Evolutionary conservation across 2,113 vertebrate species (phyloP), one percentile per base, ranked within the genome.

Genomic region (Platichthys stellatus): DNA sequence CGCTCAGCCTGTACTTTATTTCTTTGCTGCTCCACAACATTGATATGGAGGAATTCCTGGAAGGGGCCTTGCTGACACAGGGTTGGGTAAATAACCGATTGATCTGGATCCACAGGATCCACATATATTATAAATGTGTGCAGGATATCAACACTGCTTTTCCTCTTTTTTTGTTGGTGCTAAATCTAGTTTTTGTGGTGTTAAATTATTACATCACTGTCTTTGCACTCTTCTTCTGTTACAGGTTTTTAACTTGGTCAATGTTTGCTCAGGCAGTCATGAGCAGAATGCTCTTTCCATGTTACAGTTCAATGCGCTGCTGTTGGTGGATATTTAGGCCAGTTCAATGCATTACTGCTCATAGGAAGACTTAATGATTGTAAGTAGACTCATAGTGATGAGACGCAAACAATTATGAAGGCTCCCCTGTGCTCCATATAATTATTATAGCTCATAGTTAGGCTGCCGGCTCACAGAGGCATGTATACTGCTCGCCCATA

Each of bases 1-100:
- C 92, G 94, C 95, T 96, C 93, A 95, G 95, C 92, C 95, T 93
- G 91, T 88, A 95, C 96, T 96, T 96, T 96, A 96, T 96, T 96
- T 94, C 94, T 94, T 81, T 91, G 89, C 94, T 95, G 94, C 94
- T 96, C 92, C 87, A 95, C 92, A 92, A 93, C 95, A 94, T 93
- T 96, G 96, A 96, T 96, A 94, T 93, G 95, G 94, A 95, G 95
- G 95, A 96, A 96, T 96, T 96, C 95, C 93, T 94, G 85, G 93
- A 93, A 93, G 95, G 88, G 93, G 89, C 74, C 67, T 71, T 76
- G 83, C 86, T 85, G 83, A 87, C 88, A 86, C 76, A 82, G 83
- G 71, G 85, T 67, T 88, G 69, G 81, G 74, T 87, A 87, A 88
- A 92, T 80, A 86, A 84, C 74, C 40, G 72, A 86, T 83, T 90